These are phyloP conservation scores for Hirudo medicinalis DNA, from an alignment of 1,140 invertebrate species.

Conservation along the genomic window DNA sequence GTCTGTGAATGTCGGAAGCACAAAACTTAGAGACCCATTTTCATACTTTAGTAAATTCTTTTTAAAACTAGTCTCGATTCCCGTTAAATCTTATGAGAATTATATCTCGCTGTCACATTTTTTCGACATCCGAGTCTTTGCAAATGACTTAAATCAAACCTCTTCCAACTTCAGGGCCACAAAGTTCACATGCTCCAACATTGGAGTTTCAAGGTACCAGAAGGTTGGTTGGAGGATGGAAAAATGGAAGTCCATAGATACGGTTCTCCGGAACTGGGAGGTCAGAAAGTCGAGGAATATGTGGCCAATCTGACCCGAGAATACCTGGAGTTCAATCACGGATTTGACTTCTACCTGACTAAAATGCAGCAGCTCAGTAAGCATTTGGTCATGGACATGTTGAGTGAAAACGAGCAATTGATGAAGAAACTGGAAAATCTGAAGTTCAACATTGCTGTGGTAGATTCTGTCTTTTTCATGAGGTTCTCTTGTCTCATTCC, in stretches of 20 bases:
- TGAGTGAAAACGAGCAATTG: conserved; percentile 7
- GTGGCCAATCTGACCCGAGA: not conserved
- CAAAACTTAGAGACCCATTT: no score
- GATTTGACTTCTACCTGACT: not conserved
- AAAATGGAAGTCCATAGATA: not conserved
- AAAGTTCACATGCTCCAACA: conserved; percentile 8
- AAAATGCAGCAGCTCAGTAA: not conserved
- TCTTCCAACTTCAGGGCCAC: not conserved
- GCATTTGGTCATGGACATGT: not conserved
- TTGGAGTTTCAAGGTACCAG: not conserved
- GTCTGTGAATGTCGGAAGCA: no score
- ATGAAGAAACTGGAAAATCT: not conserved
- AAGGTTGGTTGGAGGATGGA: not conserved
- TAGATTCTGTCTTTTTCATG: conserved; percentile 11
- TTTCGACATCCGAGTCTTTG: no score
- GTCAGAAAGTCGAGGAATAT: not conserved
- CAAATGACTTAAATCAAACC: no score
- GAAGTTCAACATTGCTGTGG: conserved; percentile 11
- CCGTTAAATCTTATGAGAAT: no score
- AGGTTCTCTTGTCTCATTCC: conserved; percentile 12
- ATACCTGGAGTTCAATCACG: not conserved
- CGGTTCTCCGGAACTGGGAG: not conserved
- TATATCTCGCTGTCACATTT: no score
- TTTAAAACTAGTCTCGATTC: no score
- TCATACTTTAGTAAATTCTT: no score